Evolutionary conservation across 2,888 invertebrate genomes (phyloP).

Genomic region (Eupithecia dodoneata): DNA sequence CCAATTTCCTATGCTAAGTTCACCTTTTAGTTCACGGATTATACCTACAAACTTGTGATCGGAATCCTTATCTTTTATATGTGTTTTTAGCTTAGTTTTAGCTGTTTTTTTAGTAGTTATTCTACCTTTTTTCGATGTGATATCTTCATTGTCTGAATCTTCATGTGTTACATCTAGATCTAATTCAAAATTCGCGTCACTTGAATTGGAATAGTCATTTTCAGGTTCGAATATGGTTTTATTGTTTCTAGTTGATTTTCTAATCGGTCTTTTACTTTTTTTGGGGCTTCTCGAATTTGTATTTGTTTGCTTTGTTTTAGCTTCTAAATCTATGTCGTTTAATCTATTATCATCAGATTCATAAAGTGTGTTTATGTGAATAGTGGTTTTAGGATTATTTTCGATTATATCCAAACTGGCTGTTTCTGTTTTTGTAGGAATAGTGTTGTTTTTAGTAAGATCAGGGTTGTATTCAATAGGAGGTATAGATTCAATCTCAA

Average conservation of each 20-base stretch:
- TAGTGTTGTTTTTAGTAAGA: not conserved
- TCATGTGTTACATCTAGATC: slow-evolving; percentile 2
- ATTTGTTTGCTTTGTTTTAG: not conserved
- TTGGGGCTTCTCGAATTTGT: not conserved
- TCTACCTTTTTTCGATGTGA: not conserved
- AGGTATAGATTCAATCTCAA: not conserved
- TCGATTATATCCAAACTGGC: not conserved
- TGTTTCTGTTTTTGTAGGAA: not conserved
- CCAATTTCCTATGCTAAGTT: slow-evolving; percentile 65
- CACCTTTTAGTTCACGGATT: slow-evolving; percentile 42
- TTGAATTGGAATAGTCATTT: slow-evolving; percentile 5
- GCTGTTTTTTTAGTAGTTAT: slow-evolving; percentile 1
- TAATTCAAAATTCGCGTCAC: slow-evolving; percentile 16
- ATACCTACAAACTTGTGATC: slow-evolving; percentile 28
- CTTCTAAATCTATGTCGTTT: not conserved
- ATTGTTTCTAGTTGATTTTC: not conserved
- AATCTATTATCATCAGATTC: slow-evolving; percentile 14
- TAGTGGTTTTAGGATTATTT: not conserved
- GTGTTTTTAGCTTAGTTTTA: slow-evolving; percentile 25
- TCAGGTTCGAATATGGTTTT: slow-evolving; percentile 7
- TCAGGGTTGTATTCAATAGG: not conserved
- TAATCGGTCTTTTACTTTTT: not conserved
- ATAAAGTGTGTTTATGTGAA: not conserved
- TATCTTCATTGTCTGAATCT: slow-evolving; percentile 11
- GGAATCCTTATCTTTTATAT: slow-evolving; percentile 11